phyloP scores from a whole-genome alignment of 2,797 vertebrate genomes.

The Malurus splendens region DNA sequence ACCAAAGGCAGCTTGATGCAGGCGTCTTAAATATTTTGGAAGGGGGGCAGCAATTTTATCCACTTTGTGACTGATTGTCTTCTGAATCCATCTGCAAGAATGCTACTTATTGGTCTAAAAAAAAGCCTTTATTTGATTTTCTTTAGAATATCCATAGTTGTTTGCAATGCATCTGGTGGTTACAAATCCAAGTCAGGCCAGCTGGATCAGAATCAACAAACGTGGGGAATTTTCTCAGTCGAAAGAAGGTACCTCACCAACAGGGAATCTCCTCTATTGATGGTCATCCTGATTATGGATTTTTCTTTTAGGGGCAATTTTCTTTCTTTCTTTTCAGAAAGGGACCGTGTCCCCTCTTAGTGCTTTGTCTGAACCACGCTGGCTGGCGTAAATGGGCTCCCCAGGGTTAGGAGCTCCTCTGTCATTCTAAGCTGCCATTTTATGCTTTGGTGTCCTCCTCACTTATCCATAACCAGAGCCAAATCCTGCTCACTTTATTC shows the following conservation, averaged over 20 bases:
- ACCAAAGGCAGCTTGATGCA: constrained; percentile 54
- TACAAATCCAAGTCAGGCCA: constrained; percentile 26
- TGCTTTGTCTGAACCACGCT: constrained; percentile 4
- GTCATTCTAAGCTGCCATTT: constrained; percentile 45
- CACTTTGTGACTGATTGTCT: constrained; percentile 48
- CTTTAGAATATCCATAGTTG: constrained; percentile 21
- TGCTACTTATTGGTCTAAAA: constrained; percentile 41
- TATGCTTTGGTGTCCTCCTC: constrained; percentile 42
- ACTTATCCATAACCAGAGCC: constrained; percentile 17
- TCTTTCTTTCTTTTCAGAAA: constrained; percentile 42
- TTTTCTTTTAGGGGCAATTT: constrained; percentile 50
- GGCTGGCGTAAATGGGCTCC: constrained; percentile 22
- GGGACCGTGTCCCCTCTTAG: constrained; percentile 1
- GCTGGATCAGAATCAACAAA: constrained; percentile 40
- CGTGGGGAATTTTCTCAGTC: background rate
- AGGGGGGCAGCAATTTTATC: constrained; percentile 30
- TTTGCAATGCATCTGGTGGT: constrained; percentile 26
- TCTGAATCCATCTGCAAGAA: constrained; percentile 39
- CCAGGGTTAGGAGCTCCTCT: constrained; percentile 30
- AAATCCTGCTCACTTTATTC: constrained; percentile 30
- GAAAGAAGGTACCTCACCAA: constrained; percentile 32
- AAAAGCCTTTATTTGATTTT: constrained; percentile 35
- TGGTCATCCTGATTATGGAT: constrained; percentile 41
- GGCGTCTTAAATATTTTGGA: constrained; percentile 45
- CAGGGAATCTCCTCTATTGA: constrained; percentile 28